A percentile compares a stretch with the other conserved stretches of the same genome.
These are phyloP conservation scores for Oncopeltus fasciatus DNA, from an alignment of 1,140 invertebrate species.

Conservation along the genomic window DNA sequence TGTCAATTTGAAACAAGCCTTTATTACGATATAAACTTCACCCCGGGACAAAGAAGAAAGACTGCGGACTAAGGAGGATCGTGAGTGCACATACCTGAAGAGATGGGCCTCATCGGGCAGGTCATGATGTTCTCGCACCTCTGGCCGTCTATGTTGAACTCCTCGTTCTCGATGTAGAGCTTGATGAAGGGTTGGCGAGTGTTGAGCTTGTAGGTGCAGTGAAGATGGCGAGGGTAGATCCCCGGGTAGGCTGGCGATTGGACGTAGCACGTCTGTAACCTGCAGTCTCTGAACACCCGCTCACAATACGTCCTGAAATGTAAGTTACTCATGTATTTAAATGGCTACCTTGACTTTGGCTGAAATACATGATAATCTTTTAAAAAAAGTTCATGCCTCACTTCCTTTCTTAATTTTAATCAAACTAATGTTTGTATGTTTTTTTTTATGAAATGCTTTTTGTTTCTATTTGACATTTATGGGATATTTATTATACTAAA, in stretches of 20 bases:
- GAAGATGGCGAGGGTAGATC: slow-evolving; percentile 74
- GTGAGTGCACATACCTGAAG: slow-evolving; percentile 39
- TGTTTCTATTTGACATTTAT: no score
- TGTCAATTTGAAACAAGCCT: no score
- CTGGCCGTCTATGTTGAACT: slow-evolving; percentile 85
- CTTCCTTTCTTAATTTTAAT: no score
- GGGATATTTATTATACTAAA: no score
- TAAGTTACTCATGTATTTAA: no score
- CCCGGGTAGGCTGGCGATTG: slow-evolving; percentile 84
- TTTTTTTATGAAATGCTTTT: no score
- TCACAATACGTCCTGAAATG: slow-evolving; percentile 84
- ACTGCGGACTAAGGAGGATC: background rate
- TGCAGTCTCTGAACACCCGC: slow-evolving; percentile 65
- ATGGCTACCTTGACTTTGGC: no score
- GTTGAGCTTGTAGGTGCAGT: slow-evolving; percentile 77
- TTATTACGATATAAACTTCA: no score
- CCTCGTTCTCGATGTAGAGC: slow-evolving; percentile 81
- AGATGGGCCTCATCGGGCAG: slow-evolving; percentile 79
- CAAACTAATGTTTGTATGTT: no score
- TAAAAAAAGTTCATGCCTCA: no score
- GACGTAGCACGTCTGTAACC: slow-evolving; percentile 79
- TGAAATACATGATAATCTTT: no score
- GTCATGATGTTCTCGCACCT: slow-evolving; percentile 88
- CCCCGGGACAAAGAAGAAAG: background rate
- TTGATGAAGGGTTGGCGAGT: slow-evolving; percentile 77